Conservation (phyloP, 2,113 vertebrate genomes). For the Peromyscus maniculatus region DNA sequence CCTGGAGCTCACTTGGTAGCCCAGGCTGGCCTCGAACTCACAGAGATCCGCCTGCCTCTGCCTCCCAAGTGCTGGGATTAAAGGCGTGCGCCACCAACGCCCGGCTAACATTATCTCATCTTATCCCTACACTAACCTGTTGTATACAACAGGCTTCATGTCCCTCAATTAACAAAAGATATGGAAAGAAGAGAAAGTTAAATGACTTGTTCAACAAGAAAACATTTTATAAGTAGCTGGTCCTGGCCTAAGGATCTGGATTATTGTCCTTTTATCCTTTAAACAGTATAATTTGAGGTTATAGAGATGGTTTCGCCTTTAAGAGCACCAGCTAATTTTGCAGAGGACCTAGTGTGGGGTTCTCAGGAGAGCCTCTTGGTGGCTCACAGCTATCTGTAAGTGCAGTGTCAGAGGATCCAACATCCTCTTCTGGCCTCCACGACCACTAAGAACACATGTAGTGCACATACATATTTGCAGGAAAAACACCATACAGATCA, state of each 20-base stretch:
- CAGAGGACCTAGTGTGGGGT: not conserved
- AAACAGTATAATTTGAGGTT: not conserved
- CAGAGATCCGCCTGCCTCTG: too few species aligned
- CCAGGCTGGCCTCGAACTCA: too few species aligned
- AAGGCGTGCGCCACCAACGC: too few species aligned
- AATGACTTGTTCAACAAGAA: not conserved
- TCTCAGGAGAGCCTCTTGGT: not conserved
- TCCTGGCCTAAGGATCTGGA: not conserved
- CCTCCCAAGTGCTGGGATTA: too few species aligned
- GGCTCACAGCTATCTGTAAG: not conserved
- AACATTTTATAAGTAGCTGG: slow-evolving; percentile 3
- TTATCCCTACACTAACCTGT: not conserved
- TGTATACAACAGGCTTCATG: not conserved
- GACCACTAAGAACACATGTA: not conserved
- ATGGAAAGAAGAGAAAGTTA: slow-evolving; percentile 26
- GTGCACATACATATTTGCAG: not conserved
- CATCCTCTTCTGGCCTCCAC: not conserved
- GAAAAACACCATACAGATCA: not conserved
- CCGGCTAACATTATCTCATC: not conserved
- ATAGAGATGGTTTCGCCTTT: not conserved
- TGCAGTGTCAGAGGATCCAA: not conserved
- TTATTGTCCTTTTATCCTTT: not conserved
- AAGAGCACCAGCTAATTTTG: not conserved
- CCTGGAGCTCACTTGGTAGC: too few species aligned
- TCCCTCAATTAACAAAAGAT: not conserved